These are phyloP conservation scores for Mesorhabditis spiculigera DNA, from an alignment of 2,888 invertebrate species.

Conservation along the genomic window DNA sequence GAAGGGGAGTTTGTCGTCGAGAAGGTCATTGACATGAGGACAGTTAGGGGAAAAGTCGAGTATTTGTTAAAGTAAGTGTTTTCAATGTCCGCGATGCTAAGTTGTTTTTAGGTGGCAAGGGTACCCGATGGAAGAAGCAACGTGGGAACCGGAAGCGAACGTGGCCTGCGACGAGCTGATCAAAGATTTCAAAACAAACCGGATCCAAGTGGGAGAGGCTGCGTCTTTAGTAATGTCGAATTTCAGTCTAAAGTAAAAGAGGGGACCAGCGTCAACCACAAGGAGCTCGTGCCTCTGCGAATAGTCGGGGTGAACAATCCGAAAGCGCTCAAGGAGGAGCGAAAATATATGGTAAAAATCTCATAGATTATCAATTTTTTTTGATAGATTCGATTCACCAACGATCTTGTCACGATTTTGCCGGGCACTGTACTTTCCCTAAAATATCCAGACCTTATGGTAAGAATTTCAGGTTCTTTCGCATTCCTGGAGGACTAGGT, in stretches of 20 bases:
- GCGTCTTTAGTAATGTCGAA: not conserved
- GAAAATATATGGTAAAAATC: not conserved
- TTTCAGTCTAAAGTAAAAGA: not conserved
- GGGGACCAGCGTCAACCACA: not conserved
- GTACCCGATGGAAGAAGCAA: slow-evolving; percentile 20
- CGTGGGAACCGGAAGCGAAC: slow-evolving; percentile 36
- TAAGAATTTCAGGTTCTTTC: not conserved
- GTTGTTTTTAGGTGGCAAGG: slow-evolving; percentile 16
- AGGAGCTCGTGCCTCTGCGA: not conserved
- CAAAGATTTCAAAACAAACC: slow-evolving; percentile 18
- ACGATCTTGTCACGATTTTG: not conserved
- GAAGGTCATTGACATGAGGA: not conserved
- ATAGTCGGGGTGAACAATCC: not conserved
- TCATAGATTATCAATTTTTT: not conserved
- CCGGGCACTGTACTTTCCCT: not conserved
- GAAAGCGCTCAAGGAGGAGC: not conserved
- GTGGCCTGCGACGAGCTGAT: slow-evolving; percentile 22
- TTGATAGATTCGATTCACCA: not conserved
- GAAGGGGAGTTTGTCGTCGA: slow-evolving; percentile 1
- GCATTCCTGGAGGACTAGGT: too few relatives aligned
- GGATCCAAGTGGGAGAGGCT: slow-evolving; percentile 7
- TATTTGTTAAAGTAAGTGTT: not conserved
- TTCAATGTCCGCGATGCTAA: not conserved
- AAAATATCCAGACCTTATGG: slow-evolving; percentile 2
- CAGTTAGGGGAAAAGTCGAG: slow-evolving; percentile 4